Evolutionary conservation across 2,797 vertebrate species (phyloP).

Genomic region (Halcyon badia): DNA sequence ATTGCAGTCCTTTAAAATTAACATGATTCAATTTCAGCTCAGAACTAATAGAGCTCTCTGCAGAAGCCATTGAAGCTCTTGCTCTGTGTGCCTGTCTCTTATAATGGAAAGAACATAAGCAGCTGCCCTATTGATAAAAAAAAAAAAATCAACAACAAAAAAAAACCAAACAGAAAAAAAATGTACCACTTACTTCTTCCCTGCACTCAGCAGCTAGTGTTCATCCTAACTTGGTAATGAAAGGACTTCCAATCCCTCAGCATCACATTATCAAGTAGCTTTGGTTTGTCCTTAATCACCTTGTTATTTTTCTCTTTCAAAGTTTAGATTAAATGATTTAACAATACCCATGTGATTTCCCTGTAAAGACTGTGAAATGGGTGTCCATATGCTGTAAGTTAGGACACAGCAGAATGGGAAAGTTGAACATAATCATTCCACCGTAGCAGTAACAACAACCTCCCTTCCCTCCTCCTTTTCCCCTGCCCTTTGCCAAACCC

Average conservation of each 20-base stretch:
- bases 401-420: conserved; percentile 52
- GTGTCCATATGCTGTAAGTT: conserved; percentile 68
- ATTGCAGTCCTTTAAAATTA: conserved; percentile 71
- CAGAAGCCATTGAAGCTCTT: neutral
- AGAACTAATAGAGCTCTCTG: conserved; percentile 17
- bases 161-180: neutral
- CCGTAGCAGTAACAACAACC: conserved; percentile 44
- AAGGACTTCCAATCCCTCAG: conserved; percentile 47
- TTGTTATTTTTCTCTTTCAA: conserved; percentile 73
- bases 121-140: neutral
- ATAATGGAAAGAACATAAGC: conserved; percentile 49
- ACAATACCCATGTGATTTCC: conserved; percentile 57
- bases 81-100: neutral
- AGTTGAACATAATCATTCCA: conserved; percentile 59
- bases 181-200: neutral
- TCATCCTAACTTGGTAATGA: neutral
- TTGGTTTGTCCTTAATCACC: conserved; percentile 72
- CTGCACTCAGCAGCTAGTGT: neutral
- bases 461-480: conserved; percentile 1
- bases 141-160: too few species aligned
- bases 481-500: neutral
- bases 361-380: conserved; percentile 56
- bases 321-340: conserved; percentile 77
- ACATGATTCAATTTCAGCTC: conserved; percentile 50
- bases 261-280: conserved; percentile 66